Evolutionary conservation across 2,113 vertebrate genomes (phyloP).

Genomic region (Dasypus novemcinctus): DNA sequence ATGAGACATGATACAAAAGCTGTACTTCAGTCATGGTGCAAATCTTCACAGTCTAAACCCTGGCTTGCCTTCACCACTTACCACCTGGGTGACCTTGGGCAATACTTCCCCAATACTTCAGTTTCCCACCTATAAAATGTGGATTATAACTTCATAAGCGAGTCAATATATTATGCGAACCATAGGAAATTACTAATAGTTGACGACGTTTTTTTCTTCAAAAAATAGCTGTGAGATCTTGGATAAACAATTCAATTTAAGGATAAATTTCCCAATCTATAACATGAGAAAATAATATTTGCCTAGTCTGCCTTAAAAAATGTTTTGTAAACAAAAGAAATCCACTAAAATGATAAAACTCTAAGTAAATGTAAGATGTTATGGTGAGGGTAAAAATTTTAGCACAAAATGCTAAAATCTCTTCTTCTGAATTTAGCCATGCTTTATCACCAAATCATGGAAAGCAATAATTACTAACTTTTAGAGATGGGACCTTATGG

Average conservation of each 20-base stretch:
- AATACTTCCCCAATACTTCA: background rate
- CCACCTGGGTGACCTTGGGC: background rate
- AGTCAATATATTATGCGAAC: background rate
- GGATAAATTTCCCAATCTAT: background rate
- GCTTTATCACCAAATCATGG: too few species aligned
- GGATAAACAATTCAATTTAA: background rate
- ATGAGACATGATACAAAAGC: background rate
- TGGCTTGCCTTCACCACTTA: background rate
- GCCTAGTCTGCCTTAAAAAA: background rate
- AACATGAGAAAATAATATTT: background rate
- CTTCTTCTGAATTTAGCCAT: background rate
- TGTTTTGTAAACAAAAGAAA: background rate
- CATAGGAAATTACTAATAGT: background rate
- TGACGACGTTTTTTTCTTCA: background rate
- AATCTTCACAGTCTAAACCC: background rate
- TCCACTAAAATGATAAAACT: background rate
- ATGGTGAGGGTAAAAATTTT: background rate
- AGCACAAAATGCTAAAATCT: background rate
- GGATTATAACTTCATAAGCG: background rate
- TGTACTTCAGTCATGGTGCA: background rate
- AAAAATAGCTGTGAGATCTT: background rate
- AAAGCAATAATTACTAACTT: background rate
- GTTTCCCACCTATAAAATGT: constrained; percentile 13
- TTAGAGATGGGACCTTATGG: background rate
- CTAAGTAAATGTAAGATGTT: background rate